Base-by-base conservation (phyloP, 2,888 invertebrate genomes). In the Drosophila antonietae region DNA sequence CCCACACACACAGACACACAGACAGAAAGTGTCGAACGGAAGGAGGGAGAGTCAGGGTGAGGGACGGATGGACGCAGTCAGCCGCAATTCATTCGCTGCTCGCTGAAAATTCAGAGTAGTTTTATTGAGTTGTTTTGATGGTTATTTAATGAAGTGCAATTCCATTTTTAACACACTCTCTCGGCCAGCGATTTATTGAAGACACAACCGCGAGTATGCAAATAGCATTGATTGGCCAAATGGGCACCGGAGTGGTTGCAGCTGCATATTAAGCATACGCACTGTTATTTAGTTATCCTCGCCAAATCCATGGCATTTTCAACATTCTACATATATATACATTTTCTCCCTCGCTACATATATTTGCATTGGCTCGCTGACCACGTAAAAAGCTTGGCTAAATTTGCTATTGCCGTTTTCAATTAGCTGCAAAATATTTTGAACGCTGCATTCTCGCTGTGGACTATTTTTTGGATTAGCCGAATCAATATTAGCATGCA, bases 41-140 rank as follows among this genome's bases (percentile, higher is more conserved):
- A 12, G 5, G 47, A 47, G 15, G 7, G 23, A 14, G 7, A 2
- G 23, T 3, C 10, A 10, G n/a, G 23, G 7, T 0, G 47, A 15
- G 5, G n/a, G 49, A 49, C 1, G 9, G 28, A 49, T 18, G n/a
- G 31, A 33, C 18, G n/a, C 31, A 33, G n/a, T 12, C 31, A 49
- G 75, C 73, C 78, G 59, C 81, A 66, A 75, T 80, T 84, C 73
- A 78, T 70, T 71, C 61, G 63, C 64, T 41, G 57, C 44, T 68
- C 75, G 53, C 58, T 62, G 67, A 70, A 85, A 51, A 85, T 85
- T 79, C 75, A 86, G 86, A 86, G 86, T 76, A 55, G 79, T 87
- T 88, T 90, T 83, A 90, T 87, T 90, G 89, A 90, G 88, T 88
- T 90, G 83, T 81, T 83, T 77, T 79, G 86, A 87, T 90, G 90